These are phyloP conservation scores for Drosophila macrospina DNA, from an alignment of 2,888 invertebrate species.

Conservation along the genomic window DNA sequence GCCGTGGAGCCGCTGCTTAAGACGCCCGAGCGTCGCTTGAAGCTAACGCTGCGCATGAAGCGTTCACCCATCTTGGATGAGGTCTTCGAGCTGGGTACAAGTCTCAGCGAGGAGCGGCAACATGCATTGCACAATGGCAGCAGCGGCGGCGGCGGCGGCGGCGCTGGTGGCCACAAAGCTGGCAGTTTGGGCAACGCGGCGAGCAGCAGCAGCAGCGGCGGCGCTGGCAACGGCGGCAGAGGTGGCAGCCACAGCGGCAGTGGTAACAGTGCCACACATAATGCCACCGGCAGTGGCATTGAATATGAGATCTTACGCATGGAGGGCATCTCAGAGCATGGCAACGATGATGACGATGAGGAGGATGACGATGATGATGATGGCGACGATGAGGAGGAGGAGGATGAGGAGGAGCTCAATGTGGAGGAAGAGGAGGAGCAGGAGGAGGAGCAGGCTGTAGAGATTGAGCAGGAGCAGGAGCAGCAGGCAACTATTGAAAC, in stretches of 20 bases:
- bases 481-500: constrained; percentile 15
- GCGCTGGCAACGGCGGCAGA: constrained; percentile 10
- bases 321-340: constrained; percentile 89
- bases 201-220: constrained; percentile 1
- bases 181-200: background rate
- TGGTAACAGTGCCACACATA: constrained; percentile 24
- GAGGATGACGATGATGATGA: constrained; percentile 41
- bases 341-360: constrained; percentile 77
- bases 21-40: constrained; percentile 87
- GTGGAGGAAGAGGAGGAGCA: constrained; percentile 21
- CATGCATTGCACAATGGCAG: constrained; percentile 55
- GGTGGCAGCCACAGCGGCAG: constrained; percentile 25
- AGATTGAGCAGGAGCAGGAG: constrained; percentile 6
- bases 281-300: constrained; percentile 45
- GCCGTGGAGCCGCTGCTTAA: constrained; percentile 81
- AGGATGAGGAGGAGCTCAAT: constrained; percentile 8
- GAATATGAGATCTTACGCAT: constrained; percentile 94
- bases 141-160: constrained; percentile 1
- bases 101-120: constrained; percentile 87
- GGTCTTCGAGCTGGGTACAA: constrained; percentile 92
- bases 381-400: constrained; percentile 16
- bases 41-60: constrained; percentile 94
- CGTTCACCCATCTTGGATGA: constrained; percentile 94
- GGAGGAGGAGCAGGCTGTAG: constrained; percentile 23
- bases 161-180: background rate